Percentiles rank a stretch among this genome's conserved stretches.
Evolutionary conservation across 2,113 vertebrate genomes (phyloP).

Genomic region (Capreolus pygargus): DNA sequence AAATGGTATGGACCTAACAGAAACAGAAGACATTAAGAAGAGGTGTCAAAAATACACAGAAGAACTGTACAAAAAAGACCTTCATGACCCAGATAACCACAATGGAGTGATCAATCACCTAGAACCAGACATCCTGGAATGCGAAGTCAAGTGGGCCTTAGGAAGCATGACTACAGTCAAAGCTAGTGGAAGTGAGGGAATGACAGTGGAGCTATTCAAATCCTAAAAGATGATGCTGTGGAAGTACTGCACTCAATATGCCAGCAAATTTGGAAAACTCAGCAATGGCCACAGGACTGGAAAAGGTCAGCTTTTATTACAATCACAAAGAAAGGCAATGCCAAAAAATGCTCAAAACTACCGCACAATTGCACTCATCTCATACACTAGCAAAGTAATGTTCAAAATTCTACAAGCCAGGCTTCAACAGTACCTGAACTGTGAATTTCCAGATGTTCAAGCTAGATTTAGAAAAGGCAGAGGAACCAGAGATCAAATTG

Average conservation of each 20-base stretch:
- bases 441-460: not conserved
- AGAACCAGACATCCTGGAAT: not conserved
- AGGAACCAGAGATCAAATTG: not conserved
- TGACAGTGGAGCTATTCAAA: not conserved
- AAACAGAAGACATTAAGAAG: not conserved
- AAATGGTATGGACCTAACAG: not conserved
- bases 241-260: not conserved
- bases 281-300: not conserved
- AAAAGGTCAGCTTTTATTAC: not conserved
- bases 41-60: not conserved
- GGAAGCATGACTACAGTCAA: not conserved
- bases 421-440: not conserved
- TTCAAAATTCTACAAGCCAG: not conserved
- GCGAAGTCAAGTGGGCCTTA: not conserved
- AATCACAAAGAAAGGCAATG: not conserved
- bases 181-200: not conserved
- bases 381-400: not conserved
- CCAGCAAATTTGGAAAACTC: not conserved
- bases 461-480: not conserved
- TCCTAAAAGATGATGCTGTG: not conserved
- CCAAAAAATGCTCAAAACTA: not conserved
- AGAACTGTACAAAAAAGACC: not conserved
- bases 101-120: not conserved
- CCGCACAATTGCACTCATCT: not conserved
- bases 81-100: not conserved